Percentiles rank a stretch among this genome's conserved stretches.
Evolutionary conservation across 2,797 vertebrate species (phyloP).

Genomic region (Peromyscus nudipes): DNA sequence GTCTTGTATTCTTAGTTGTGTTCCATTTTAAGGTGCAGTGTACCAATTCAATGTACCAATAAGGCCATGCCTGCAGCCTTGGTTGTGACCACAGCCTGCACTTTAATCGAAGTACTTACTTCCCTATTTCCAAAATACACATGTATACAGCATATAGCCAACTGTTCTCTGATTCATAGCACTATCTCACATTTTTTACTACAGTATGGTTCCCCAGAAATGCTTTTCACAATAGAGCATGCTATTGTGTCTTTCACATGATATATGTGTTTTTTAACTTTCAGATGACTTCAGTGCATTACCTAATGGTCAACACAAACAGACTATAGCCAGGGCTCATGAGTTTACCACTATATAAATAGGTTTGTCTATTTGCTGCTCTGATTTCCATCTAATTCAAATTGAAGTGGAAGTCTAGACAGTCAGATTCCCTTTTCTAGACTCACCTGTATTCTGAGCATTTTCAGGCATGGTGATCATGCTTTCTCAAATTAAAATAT

Average conservation of each 20-base stretch:
- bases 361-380: background rate
- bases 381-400: background rate
- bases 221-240: background rate
- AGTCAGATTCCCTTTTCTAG: background rate
- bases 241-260: background rate
- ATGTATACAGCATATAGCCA: background rate
- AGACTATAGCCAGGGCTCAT: background rate
- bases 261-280: background rate
- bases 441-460: background rate
- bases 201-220: background rate
- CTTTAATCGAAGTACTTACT: background rate
- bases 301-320: background rate
- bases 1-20: background rate
- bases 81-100: background rate
- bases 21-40: background rate
- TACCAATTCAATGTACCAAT: background rate
- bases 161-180: background rate
- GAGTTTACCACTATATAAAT: background rate
- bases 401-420: background rate
- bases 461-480: background rate
- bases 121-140: background rate
- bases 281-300: background rate
- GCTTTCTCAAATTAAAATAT: background rate
- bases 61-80: background rate
- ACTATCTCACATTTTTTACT: background rate